Evolutionary conservation across 1,140 invertebrate species (phyloP), one percentile per base, ranked within the genome.

Genomic region (Nephila pilipes): DNA sequence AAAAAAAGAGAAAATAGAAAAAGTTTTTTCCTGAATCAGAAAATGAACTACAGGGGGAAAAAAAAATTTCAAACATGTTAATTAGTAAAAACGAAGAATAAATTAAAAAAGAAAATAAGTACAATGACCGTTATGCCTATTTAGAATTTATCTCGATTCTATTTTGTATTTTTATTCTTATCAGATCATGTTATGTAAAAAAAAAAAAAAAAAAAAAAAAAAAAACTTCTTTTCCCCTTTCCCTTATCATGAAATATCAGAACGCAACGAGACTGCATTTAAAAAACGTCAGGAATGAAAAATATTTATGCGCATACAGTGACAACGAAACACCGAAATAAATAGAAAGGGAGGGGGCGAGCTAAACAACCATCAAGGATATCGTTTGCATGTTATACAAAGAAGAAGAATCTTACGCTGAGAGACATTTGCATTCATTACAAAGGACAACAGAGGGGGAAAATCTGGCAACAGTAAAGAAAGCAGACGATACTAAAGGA

Each of bases 401-500:
- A 54, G 81, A 83, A 83, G 81, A 83, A 83, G 83, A 60, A 87
- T 54, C 85, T 60, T 20, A 32, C 29, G 55, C 88, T 54, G 65
- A 85, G 85, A 93, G 55, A 93, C 91, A 93, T 93, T 93, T 93
- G 91, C 91, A 93, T 93, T 93, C 91, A 93, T 93, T 93, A 93
- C 83, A 87, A 93, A 87, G 65, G 85, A 87, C 65, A 87, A 75
- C n/a, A 85, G 22, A 54, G 54, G 81, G 63, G 80, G 58, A 79
- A 92, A 92, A 79, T 65, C 91, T 79, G 83, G 81, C 91, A 93
- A 75, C 91, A 93, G 55, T 60, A 81, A 81, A 29, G 55, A 57
- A 36, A 90, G 75, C 32, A 81, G 29, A 90, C 65, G 88, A 81
- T 75, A 75, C 69, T 46, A 32, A 32, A n/a, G 46, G n/a, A 60